Percentiles rank a stretch among this genome's conserved stretches.
phyloP scores from a whole-genome alignment of 2,797 vertebrate species.

The Tapirus indicus region DNA sequence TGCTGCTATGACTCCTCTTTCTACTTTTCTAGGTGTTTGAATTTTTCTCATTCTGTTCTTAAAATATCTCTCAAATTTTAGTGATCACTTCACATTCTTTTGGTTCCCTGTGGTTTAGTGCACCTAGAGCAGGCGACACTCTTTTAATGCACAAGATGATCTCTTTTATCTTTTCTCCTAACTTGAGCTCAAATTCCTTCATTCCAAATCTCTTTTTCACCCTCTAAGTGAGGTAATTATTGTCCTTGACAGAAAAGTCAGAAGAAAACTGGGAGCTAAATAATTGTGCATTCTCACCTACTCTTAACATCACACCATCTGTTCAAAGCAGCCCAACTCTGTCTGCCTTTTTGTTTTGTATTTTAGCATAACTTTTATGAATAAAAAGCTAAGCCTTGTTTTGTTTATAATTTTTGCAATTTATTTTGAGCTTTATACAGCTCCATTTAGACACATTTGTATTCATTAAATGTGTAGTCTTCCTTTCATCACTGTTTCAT shows the following conservation, averaged over 20 bases:
- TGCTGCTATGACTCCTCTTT: too few species aligned
- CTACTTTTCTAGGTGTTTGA: not conserved
- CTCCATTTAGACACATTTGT: not conserved
- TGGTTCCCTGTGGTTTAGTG: not conserved
- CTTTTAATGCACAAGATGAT: not conserved
- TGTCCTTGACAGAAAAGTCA: not conserved
- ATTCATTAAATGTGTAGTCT: not conserved
- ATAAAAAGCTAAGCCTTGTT: not conserved
- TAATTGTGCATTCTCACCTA: not conserved
- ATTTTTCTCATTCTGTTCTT: not conserved
- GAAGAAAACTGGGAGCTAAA: not conserved
- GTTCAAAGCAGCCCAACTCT: not conserved
- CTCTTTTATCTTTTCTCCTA: not conserved
- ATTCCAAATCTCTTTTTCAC: conserved; percentile 9
- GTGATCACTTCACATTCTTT: not conserved
- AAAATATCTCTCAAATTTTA: not conserved
- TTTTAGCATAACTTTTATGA: conserved; percentile 12
- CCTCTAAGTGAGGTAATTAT: not conserved
- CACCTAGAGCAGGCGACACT: not conserved
- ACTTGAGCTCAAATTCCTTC: not conserved
- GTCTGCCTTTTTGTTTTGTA: not conserved
- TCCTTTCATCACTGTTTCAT: not conserved
- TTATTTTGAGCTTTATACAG: not conserved
- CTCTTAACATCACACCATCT: conserved; percentile 21
- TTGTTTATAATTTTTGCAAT: not conserved